Conservation (phyloP, 2,888 invertebrate species). For the Parascotia fuliginaria region DNA sequence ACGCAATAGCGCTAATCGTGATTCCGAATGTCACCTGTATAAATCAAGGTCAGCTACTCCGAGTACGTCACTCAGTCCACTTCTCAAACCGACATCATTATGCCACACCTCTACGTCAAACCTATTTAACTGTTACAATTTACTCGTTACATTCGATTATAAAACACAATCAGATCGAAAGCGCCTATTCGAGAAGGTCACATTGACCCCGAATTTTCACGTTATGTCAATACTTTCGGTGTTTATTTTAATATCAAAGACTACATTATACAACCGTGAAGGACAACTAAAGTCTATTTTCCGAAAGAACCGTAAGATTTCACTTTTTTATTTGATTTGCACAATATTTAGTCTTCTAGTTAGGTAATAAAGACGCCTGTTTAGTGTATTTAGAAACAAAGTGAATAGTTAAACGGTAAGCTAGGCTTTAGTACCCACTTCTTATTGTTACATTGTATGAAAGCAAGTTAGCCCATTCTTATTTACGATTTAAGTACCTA, state of each 20-base stretch:
- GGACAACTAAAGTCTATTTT: slow-evolving; percentile 35
- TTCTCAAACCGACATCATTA: slow-evolving; percentile 35
- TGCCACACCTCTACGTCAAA: slow-evolving; percentile 58
- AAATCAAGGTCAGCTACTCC: slow-evolving; percentile 56
- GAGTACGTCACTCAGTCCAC: slow-evolving; percentile 24
- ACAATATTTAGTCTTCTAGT: slow-evolving; percentile 18
- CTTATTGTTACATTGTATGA: background rate
- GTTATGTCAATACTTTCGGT: slow-evolving; percentile 29
- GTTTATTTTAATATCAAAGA: slow-evolving; percentile 29
- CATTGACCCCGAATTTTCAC: slow-evolving; percentile 36
- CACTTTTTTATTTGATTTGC: slow-evolving; percentile 27
- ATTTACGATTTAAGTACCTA: too few relatives aligned
- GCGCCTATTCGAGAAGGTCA: slow-evolving; percentile 48
- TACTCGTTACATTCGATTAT: slow-evolving; percentile 59
- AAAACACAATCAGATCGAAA: slow-evolving; percentile 59
- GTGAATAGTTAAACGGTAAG: background rate
- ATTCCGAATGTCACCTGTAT: slow-evolving; percentile 60
- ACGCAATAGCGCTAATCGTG: slow-evolving; percentile 20
- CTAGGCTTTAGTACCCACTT: too few relatives aligned
- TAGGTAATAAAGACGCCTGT: slow-evolving; percentile 5
- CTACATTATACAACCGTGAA: slow-evolving; percentile 25
- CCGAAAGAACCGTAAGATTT: slow-evolving; percentile 28
- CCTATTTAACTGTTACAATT: slow-evolving; percentile 50
- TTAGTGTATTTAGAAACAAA: slow-evolving; percentile 4
- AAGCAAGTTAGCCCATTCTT: too few relatives aligned